A percentile compares a stretch with the other conserved stretches of the same genome.
phyloP scores from a whole-genome alignment of 1,140 invertebrate genomes.

The Streblospio benedicti region DNA sequence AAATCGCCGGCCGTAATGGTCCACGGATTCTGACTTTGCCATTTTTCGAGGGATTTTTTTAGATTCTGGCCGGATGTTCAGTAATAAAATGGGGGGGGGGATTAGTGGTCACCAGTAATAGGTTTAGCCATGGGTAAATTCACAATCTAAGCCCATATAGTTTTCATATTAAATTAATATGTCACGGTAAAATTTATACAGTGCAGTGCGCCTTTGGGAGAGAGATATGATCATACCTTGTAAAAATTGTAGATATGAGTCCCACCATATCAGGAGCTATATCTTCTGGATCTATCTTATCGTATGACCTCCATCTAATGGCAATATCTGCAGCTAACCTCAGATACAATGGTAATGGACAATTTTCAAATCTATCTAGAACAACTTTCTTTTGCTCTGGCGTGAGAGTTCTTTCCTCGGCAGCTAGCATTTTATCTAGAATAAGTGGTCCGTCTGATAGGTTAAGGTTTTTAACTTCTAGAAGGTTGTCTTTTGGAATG shows the following conservation, averaged over 20 bases:
- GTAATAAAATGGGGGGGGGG: no score
- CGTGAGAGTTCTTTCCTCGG: slow-evolving; percentile 11
- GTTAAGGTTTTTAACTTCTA: neutral
- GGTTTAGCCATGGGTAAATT: no score
- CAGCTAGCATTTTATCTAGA: slow-evolving; percentile 1
- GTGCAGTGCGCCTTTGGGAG: neutral
- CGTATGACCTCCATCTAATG: slow-evolving; percentile 33
- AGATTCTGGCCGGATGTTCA: no score
- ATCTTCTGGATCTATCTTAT: neutral
- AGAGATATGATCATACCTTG: slow-evolving; percentile 89
- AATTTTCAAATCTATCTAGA: slow-evolving; percentile 27
- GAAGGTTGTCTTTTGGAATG: slow-evolving; percentile 13
- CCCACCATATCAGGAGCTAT: slow-evolving; percentile 92
- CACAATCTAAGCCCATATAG: no score
- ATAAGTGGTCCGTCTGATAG: neutral
- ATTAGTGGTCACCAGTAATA: no score
- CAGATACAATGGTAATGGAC: slow-evolving; percentile 34
- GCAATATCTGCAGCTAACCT: slow-evolving; percentile 36
- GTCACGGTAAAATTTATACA: slow-evolving; percentile 25
- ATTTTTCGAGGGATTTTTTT: no score
- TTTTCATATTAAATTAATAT: no score
- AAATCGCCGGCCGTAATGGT: no score
- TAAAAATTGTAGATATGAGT: slow-evolving; percentile 79
- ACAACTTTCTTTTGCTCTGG: slow-evolving; percentile 30
- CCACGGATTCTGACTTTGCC: no score